Evolutionary conservation across 2,113 vertebrate species (phyloP).

Genomic region (Micromys minutus): DNA sequence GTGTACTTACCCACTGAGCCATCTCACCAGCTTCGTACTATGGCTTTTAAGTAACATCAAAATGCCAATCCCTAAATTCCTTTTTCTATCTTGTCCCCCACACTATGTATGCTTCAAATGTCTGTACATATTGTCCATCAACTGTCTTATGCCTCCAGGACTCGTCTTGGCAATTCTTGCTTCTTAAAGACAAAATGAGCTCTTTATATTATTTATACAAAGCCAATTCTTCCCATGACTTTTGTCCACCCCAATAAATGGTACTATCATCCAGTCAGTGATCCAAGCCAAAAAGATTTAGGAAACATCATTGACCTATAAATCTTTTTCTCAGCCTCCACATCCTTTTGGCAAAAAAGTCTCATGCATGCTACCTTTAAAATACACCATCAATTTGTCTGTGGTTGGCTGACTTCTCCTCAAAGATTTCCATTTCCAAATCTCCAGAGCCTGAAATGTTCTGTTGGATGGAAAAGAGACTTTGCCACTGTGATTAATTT

Average conservation of each 20-base stretch:
- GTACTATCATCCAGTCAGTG: not conserved
- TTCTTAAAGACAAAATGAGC: not conserved
- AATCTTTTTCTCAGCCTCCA: not conserved
- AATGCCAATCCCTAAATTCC: not conserved
- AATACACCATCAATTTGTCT: not conserved
- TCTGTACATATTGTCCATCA: not conserved
- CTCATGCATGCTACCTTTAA: not conserved
- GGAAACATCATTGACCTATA: not conserved
- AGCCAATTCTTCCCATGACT: not conserved
- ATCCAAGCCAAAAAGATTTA: not conserved
- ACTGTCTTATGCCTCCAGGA: no score
- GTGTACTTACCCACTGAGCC: not conserved
- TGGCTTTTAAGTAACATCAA: not conserved
- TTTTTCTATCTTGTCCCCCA: not conserved
- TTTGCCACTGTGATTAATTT: not conserved
- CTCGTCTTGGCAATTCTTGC: not conserved
- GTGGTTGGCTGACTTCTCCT: not conserved
- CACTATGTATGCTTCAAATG: not conserved
- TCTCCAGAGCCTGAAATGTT: not conserved
- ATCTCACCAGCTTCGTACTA: not conserved
- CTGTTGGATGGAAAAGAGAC: not conserved
- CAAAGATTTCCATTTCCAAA: not conserved
- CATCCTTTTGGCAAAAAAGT: not conserved
- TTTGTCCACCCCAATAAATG: not conserved
- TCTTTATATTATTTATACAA: not conserved